phyloP scores from a whole-genome alignment of 1,140 invertebrate species.

The Pentalonia nigronervosa region DNA sequence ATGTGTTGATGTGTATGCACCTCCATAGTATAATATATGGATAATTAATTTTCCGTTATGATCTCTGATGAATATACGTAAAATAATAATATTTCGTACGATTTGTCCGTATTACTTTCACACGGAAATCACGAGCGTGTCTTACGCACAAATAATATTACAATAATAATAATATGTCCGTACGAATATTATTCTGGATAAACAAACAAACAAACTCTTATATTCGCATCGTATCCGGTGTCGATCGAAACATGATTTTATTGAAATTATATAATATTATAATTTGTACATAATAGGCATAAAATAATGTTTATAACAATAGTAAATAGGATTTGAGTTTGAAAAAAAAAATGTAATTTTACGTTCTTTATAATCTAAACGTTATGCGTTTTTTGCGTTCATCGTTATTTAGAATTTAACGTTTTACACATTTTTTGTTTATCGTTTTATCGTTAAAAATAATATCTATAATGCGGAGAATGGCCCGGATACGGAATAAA shows the following conservation, averaged over 20 bases:
- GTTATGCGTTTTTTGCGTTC: too few species aligned
- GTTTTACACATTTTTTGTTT: too few species aligned
- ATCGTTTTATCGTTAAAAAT: too few species aligned
- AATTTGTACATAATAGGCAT: too few species aligned
- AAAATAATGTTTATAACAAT: too few species aligned
- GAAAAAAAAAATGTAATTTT: too few species aligned
- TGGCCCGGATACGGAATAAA: too few species aligned
- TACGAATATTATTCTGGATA: not conserved
- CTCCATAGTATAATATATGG: not conserved
- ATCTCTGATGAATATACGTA: not conserved
- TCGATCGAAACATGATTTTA: not conserved
- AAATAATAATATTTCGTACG: not conserved
- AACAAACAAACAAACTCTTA: not conserved
- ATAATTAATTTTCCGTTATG: not conserved
- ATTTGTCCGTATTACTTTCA: not conserved
- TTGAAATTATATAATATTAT: too few species aligned
- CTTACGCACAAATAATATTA: not conserved
- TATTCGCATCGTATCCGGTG: not conserved
- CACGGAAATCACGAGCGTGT: not conserved
- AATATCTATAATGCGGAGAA: too few species aligned
- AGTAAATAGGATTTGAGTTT: not conserved
- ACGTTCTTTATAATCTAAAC: too few species aligned
- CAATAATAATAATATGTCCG: not conserved
- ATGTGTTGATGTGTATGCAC: not conserved
- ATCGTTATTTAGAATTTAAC: too few species aligned